phyloP scores from a whole-genome alignment of 2,888 invertebrate species.

The Yponomeuta plumbellus region DNA sequence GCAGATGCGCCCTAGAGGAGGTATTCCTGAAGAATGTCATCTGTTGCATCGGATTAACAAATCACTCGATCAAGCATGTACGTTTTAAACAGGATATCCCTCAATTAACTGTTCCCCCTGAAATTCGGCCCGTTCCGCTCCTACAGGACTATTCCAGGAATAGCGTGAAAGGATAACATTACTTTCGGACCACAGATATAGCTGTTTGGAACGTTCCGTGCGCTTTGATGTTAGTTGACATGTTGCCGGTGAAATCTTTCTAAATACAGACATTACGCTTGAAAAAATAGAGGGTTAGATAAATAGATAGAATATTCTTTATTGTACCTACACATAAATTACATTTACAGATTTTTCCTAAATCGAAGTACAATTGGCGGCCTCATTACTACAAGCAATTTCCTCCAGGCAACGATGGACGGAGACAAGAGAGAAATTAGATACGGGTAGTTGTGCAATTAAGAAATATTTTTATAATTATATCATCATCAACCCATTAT shows the following conservation, averaged over 20 bases:
- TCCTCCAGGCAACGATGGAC: too few relatives aligned
- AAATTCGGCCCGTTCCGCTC: neutral
- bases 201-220: neutral
- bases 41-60: neutral
- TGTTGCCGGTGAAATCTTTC: neutral
- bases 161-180: neutral
- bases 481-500: too few relatives aligned
- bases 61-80: neutral
- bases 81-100: neutral
- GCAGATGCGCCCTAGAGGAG: too few relatives aligned
- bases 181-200: neutral
- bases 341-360: too few relatives aligned
- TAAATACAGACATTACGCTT: neutral
- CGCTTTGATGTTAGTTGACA: neutral
- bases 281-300: neutral
- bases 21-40: neutral
- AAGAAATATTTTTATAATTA: too few relatives aligned
- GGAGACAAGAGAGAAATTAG: too few relatives aligned
- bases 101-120: neutral
- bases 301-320: too few relatives aligned
- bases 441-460: too few relatives aligned
- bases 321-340: too few relatives aligned
- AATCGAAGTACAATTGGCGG: too few relatives aligned
- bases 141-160: neutral
- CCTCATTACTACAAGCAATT: too few relatives aligned